These are phyloP conservation scores for Caenorhabditis plicata DNA, from an alignment of 2,888 invertebrate genomes.

Conservation along the genomic window DNA sequence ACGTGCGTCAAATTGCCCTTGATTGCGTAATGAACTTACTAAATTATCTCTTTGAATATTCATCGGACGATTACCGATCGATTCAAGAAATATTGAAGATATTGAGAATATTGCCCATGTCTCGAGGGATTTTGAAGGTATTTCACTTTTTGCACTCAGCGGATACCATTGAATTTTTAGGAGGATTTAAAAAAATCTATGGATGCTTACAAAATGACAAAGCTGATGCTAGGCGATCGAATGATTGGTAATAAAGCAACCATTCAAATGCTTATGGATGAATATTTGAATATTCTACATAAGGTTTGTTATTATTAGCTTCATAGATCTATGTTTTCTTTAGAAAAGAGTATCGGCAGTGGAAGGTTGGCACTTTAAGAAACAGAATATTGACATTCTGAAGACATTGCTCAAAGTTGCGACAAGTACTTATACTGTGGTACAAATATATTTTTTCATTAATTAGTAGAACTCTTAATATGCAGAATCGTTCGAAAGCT, in stretches of 20 bases:
- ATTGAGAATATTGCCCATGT: conserved; percentile 35
- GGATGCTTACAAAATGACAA: conserved; percentile 37
- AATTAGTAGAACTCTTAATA: conserved; percentile 1
- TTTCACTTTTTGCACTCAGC: too few species aligned
- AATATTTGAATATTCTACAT: conserved; percentile 34
- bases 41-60: conserved; percentile 25
- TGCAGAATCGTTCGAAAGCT: conserved; percentile 43
- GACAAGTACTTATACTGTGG: conserved; percentile 75
- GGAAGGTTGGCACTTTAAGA: conserved; percentile 69
- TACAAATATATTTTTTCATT: conserved; percentile 54
- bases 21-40: conserved; percentile 26
- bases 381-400: conserved; percentile 73
- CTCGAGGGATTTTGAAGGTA: conserved; percentile 35
- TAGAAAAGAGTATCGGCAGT: conserved; percentile 67
- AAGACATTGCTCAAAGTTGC: conserved; percentile 73
- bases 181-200: too few species aligned
- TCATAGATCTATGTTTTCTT: conserved; percentile 11
- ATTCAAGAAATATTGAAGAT: conserved; percentile 34
- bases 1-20: conserved; percentile 30
- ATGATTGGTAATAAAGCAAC: conserved; percentile 35
- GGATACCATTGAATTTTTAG: neutral
- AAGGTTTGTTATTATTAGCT: conserved; percentile 17
- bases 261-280: conserved; percentile 42
- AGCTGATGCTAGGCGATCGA: conserved; percentile 34
- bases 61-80: conserved; percentile 42